Conservation (phyloP, 2,113 vertebrate species). For the Murina feae region DNA sequence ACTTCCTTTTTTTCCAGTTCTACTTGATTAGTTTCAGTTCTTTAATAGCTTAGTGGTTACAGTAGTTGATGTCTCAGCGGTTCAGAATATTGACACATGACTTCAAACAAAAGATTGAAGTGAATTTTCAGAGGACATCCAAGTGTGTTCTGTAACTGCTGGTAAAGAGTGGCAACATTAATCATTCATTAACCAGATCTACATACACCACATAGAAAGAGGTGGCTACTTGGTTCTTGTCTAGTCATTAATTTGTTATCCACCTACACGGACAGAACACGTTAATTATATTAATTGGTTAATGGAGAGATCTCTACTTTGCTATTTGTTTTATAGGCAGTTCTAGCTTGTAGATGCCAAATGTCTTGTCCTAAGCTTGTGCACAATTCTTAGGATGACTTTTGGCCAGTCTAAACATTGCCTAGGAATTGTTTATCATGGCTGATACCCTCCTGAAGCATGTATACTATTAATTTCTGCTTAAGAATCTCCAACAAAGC, state of each 20-base stretch:
- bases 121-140: neutral
- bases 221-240: neutral
- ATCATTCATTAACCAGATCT: constrained; percentile 24
- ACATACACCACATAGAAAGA: neutral
- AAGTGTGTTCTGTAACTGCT: constrained; percentile 11
- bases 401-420: constrained; percentile 61
- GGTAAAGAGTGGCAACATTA: neutral
- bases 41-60: neutral
- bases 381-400: constrained; percentile 1
- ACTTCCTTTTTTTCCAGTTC: neutral
- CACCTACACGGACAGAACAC: neutral
- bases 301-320: neutral
- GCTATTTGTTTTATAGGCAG: constrained; percentile 10
- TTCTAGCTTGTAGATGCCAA: neutral
- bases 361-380: neutral
- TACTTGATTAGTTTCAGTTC: neutral
- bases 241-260: neutral
- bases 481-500: constrained; percentile 52
- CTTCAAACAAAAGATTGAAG: constrained; percentile 58
- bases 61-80: neutral
- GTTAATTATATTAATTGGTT: neutral
- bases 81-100: neutral
- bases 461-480: constrained; percentile 56
- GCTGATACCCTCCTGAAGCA: constrained; percentile 41
- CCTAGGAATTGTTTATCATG: constrained; percentile 61